Base-by-base conservation (phyloP, 2,113 vertebrate species). In the Ibidorhyncha struthersii region DNA sequence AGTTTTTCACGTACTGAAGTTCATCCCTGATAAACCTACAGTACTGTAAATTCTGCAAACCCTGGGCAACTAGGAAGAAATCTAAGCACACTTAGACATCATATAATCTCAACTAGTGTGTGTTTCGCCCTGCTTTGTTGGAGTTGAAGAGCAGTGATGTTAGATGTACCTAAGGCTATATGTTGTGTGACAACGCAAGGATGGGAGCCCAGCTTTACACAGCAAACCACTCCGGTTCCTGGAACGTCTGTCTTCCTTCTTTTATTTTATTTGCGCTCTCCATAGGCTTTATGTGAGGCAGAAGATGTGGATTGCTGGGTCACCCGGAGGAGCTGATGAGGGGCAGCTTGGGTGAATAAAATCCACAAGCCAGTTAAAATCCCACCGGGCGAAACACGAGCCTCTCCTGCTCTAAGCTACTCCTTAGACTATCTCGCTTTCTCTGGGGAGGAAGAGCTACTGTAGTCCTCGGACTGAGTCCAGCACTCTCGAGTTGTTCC, bases 321-420 rank as follows among this genome's bases (percentile, higher is more conserved):
- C 8, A 80, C 41, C 38, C 0, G 0, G 58, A 30, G 8, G 38
- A 69, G 36, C 2, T 82, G 41, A 52, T 91, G 72, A 80, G 50
- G 12, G 34, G 43, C 30, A 93, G 36, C 34, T 80, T 4, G 14
- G 53, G 69, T 86, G 38, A 91, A 65, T 17, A 66, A 91, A 85
- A 66, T 34, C 26, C 81, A 58, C 70, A 90, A 91, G 12, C 38
- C 20, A 25, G 14, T 55, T 90, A 77, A 69, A 93, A 87, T 70
- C 50, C 32, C 32, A n/a, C 9, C 0, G 1, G 7, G 18, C 0
- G 2, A 85, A 88, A 83, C 30, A 55, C 0, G 8, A 73, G 36
- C 41, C 16, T 69, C 49, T 87, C 45, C 49, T 79, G 13, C 66
- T 76, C 36, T 67, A 45, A 89, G 22, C 7, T 85, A 10, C 9